Evolutionary conservation across 1,140 invertebrate genomes (phyloP).

Genomic region (Heliconius nattereri): DNA sequence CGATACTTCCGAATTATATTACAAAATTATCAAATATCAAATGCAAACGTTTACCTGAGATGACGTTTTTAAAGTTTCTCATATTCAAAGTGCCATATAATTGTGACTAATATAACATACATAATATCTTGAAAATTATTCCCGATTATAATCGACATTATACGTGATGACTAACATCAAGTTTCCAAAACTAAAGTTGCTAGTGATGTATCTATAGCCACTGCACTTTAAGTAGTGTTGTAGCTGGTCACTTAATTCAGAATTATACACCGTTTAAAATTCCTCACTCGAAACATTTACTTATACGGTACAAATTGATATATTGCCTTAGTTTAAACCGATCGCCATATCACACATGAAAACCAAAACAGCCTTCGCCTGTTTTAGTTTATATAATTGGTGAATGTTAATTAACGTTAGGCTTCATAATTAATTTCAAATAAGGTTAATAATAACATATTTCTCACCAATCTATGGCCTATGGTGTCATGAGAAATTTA

Average conservation of each 20-base stretch:
- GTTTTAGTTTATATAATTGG: slow-evolving; percentile 9
- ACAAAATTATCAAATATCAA: background rate
- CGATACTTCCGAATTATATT: background rate
- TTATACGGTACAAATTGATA: slow-evolving; percentile 32
- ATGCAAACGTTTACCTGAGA: too few species aligned
- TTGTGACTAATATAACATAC: background rate
- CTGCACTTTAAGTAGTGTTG: background rate
- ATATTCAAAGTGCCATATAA: background rate
- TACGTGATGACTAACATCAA: slow-evolving; percentile 34
- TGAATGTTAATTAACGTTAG: background rate
- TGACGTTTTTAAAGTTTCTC: background rate
- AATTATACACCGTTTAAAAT: slow-evolving; percentile 37
- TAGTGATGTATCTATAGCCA: slow-evolving; percentile 30
- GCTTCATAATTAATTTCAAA: background rate
- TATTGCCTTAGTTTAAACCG: slow-evolving; percentile 29
- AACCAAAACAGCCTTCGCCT: slow-evolving; percentile 23
- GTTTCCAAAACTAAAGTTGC: slow-evolving; percentile 30
- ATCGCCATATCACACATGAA: slow-evolving; percentile 24
- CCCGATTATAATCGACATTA: background rate
- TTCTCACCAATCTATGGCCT: background rate
- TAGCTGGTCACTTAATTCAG: slow-evolving; percentile 16
- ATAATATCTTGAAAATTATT: background rate
- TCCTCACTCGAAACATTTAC: slow-evolving; percentile 28
- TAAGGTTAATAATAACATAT: background rate
- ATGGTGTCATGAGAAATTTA: background rate